Conservation (phyloP, 1,140 invertebrate species). For the Batillaria attramentaria region DNA sequence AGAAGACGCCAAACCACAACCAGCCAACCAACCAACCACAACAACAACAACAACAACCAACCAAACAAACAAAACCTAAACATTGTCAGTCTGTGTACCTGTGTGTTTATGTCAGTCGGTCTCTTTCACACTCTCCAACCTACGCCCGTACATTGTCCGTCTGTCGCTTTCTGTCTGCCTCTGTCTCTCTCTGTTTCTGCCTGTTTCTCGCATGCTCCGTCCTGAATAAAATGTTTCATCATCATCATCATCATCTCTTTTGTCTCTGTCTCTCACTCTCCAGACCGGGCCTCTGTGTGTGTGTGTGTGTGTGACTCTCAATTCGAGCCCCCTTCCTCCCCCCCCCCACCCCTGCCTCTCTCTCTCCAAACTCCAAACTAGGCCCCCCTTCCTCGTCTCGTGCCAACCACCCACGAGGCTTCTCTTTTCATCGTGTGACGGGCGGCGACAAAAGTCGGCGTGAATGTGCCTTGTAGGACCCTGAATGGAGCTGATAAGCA, state of each 20-base stretch:
- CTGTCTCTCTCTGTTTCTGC: not conserved
- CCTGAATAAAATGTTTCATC: not conserved
- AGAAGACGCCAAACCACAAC: no score
- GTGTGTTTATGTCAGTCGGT: no score
- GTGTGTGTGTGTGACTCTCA: not conserved
- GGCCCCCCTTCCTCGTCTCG: not conserved
- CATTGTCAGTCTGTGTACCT: no score
- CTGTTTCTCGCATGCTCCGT: not conserved
- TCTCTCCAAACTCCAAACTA: not conserved
- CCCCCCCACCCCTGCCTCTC: not conserved
- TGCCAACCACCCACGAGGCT: not conserved
- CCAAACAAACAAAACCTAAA: no score
- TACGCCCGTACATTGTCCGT: not conserved
- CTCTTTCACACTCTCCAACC: no score
- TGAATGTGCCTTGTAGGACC: not conserved
- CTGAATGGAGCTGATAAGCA: conserved; percentile 10
- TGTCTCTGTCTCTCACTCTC: not conserved
- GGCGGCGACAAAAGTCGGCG: conserved; percentile 1
- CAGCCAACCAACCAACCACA: no score
- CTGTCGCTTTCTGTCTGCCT: no score
- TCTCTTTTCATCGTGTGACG: no score
- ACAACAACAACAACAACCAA: no score
- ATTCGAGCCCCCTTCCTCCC: not conserved
- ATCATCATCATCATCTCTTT: not conserved
- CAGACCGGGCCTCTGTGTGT: not conserved